Evolutionary conservation across 1,140 invertebrate genomes (phyloP), one percentile per base, ranked within the genome.

Genomic region (Drosophila lini): DNA sequence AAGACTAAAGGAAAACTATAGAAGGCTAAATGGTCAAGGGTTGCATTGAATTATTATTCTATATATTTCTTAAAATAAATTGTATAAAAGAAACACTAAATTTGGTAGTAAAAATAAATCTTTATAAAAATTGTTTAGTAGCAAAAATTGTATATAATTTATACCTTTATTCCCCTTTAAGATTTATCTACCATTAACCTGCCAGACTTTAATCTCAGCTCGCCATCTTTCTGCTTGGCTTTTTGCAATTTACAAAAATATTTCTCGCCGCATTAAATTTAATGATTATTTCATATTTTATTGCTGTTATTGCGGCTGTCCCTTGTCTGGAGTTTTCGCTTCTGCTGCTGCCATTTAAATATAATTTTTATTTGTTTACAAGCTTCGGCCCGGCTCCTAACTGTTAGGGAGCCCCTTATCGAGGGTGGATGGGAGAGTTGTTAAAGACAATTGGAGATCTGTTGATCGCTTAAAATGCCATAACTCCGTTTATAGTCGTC

Each of bases 391-490:
- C 38, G 53, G 69, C 42, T 41, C 56, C 69, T 83, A 86, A 88
- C 82, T 80, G 83, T 82, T 76, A 28, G 36, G 53, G 3, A 41
- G 28, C 42, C 56, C 58, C 62, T 42, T 76, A 76, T 58, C 52
- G 53, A 61, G 59, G 47, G 63, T 67, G 60, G 11, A 32, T 47
- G 36, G 32, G 28, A 55, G 34, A 53, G 38, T 47, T 74, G 22
- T 47, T 74, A 74, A 64, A 68, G 64, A 56, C 57, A 82, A 82
- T 82, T 80, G 64, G 31, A 69, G 69, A 73, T 82, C 79, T 75
- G 83, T 59, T 76, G 62, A 65, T 81, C 83, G 85, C 83, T 86
- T 86, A 86, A 86, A 86, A 86, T 77, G 83, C 83, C 68, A 86
- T 86, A 88, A 86, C 76, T 77, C 83, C 64, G 80, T 80, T 83